Conservation (phyloP, 2,888 invertebrate species). For the Cerceris ruficornis region DNA sequence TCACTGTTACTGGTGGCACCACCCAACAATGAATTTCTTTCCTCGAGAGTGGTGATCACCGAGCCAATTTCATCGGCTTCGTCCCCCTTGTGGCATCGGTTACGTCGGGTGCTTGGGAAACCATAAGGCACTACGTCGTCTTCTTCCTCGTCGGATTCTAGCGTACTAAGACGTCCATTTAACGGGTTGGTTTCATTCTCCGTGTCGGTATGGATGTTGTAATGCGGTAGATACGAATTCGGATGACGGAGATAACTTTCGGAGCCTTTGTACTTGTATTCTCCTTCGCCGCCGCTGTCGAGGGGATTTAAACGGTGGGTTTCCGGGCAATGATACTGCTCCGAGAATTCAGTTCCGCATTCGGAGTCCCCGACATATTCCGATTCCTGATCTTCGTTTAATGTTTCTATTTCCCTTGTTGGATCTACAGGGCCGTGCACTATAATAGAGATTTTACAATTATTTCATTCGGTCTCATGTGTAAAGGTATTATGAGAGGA, state of each 20-base stretch:
- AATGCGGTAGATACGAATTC: constrained; percentile 90
- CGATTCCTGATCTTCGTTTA: constrained; percentile 87
- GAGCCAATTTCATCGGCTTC: constrained; percentile 86
- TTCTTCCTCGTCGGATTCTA: constrained; percentile 79
- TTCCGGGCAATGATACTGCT: constrained; percentile 83
- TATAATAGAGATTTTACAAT: constrained; percentile 52
- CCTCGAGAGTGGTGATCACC: constrained; percentile 88
- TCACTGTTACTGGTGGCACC: constrained; percentile 91
- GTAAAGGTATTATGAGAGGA: background rate
- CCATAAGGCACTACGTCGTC: constrained; percentile 83
- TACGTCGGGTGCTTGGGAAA: constrained; percentile 82
- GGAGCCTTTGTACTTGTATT: constrained; percentile 82
- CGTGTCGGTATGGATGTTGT: constrained; percentile 87
- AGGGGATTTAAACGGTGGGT: constrained; percentile 85
- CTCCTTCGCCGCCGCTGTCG: constrained; percentile 86
- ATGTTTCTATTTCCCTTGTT: constrained; percentile 85
- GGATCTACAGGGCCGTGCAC: constrained; percentile 84
- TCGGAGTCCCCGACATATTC: constrained; percentile 88
- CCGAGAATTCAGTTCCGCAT: constrained; percentile 84
- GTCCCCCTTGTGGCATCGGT: constrained; percentile 79
- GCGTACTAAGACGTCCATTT: constrained; percentile 78
- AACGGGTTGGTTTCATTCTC: constrained; percentile 83
- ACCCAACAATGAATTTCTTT: constrained; percentile 89
- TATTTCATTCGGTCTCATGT: background rate
- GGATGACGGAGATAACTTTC: constrained; percentile 92